Conservation (phyloP, 2,888 invertebrate genomes). For the Nephrotoma flavescens region DNA sequence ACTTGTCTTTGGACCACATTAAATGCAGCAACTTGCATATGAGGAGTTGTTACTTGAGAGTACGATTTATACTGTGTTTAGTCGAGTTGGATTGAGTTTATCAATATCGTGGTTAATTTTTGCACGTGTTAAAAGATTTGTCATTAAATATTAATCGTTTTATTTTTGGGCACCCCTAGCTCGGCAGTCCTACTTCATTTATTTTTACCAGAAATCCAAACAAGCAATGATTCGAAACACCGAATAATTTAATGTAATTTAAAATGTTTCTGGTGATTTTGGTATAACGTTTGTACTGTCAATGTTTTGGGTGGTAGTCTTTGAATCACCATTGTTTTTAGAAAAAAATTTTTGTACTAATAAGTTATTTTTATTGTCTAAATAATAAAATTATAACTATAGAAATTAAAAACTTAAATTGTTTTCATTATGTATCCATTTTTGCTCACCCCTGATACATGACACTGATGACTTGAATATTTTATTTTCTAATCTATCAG, state of each 20-base stretch:
- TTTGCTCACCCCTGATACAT: too few species aligned
- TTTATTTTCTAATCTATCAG: too few species aligned
- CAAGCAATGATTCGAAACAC: slow-evolving; percentile 8
- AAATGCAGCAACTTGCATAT: neutral
- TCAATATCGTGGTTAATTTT: slow-evolving; percentile 15
- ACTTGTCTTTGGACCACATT: slow-evolving; percentile 11
- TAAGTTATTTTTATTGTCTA: too few species aligned
- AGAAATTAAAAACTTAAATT: too few species aligned
- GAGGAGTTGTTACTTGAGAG: slow-evolving; percentile 6
- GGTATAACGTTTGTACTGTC: slow-evolving; percentile 11
- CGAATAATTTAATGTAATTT: slow-evolving; percentile 16
- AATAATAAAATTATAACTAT: too few species aligned
- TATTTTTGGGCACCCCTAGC: slow-evolving; percentile 14
- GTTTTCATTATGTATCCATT: too few species aligned
- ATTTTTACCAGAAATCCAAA: slow-evolving; percentile 11
- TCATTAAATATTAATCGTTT: slow-evolving; percentile 13
- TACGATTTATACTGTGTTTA: slow-evolving; percentile 12
- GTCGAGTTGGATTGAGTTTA: slow-evolving; percentile 13
- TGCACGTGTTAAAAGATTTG: slow-evolving; percentile 12
- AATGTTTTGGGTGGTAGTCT: slow-evolving; percentile 10
- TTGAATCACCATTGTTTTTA: slow-evolving; percentile 14
- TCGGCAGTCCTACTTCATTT: slow-evolving; percentile 13
- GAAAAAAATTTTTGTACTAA: slow-evolving; percentile 11
- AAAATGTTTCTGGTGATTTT: slow-evolving; percentile 12
- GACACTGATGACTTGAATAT: too few species aligned